phyloP scores from a whole-genome alignment of 1,140 invertebrate species.

The Belonocnema kinseyi region DNA sequence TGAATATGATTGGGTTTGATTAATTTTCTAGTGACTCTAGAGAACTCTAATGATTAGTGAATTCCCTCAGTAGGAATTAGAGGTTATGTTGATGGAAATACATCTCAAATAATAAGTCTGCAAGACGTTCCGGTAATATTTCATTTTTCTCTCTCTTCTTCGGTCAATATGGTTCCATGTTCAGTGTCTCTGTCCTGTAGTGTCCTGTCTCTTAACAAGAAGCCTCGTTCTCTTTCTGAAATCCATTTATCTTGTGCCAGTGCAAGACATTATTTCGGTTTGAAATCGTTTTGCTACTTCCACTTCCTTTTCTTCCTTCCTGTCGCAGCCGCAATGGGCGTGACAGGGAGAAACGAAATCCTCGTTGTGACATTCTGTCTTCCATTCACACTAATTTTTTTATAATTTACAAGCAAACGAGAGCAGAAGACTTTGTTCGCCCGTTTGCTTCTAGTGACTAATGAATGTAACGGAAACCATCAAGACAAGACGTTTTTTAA shows the following conservation, averaged over 20 bases:
- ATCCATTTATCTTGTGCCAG: slow-evolving; percentile 29
- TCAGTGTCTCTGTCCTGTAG: not conserved
- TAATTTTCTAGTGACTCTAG: too few relatives aligned
- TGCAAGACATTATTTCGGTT: slow-evolving; percentile 31
- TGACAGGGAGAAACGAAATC: slow-evolving; percentile 18
- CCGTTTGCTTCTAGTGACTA: not conserved
- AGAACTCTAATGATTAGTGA: too few relatives aligned
- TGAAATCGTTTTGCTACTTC: slow-evolving; percentile 15
- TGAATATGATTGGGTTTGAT: too few relatives aligned
- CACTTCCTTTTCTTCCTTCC: not conserved
- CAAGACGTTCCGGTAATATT: slow-evolving; percentile 6
- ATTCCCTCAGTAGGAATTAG: not conserved
- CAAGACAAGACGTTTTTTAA: not conserved
- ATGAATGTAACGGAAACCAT: slow-evolving; percentile 11
- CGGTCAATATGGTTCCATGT: not conserved
- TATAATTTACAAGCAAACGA: not conserved
- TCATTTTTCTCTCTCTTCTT: slow-evolving; percentile 12
- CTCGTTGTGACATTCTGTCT: not conserved
- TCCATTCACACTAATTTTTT: slow-evolving; percentile 3
- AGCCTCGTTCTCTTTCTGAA: slow-evolving; percentile 21
- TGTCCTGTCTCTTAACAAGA: slow-evolving; percentile 19
- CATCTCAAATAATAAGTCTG: slow-evolving; percentile 14
- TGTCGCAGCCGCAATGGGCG: not conserved
- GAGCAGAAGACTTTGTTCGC: slow-evolving; percentile 6
- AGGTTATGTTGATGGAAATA: slow-evolving; percentile 3